Base-by-base conservation (phyloP, 92 coral and sea anemone species). In the Epizoanthus rinbou region DNA sequence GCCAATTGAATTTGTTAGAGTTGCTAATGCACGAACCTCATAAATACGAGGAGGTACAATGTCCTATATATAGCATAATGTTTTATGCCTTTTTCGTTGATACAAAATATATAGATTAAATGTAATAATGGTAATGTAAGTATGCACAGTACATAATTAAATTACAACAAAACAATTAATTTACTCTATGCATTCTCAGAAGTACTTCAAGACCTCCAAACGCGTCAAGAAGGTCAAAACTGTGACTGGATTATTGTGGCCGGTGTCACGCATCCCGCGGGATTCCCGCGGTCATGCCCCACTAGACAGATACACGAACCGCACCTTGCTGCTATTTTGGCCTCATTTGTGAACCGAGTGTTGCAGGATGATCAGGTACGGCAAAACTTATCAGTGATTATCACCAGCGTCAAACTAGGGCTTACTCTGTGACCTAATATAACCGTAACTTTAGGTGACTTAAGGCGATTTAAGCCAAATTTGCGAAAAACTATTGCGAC, bases 211-310 rank as follows among this genome's bases (percentile, higher is more conserved):
- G 31, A 19, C 43, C 82, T 78, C 14, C 70, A 78, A 23, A 39
- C 65, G 15, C 82, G 82, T 45, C 82, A 78, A 43, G 82, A 78
- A 41, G 47, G 17, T 8, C 71, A 63, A 14, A 60, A 57, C 6
- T 78, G 82, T 47, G 82, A 78, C 59, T 78, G 82, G 82, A 62
- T 78, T 63, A 45, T 78, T 23, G 58, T 78, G 69, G 60, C 82
- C 23, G 82, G 71, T 18, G 82, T 78, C 82, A 78, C 82, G 41
- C 67, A 78, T 5, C 64, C 82, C 6, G 25, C 71, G 43, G 23
- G 70, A 18, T 62, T 60, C 14, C 17, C 33, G 21, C 72, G 82
- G 71, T 63, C 64, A 19, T 69, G 72, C 13, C n/a, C 57, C 8
- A 21, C 82, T 39, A 65, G 59, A 39, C 57, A 78, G 39, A 45